Evolutionary conservation across 2,113 vertebrate genomes (phyloP).

Genomic region (Oncorhynchus gorbuscha): DNA sequence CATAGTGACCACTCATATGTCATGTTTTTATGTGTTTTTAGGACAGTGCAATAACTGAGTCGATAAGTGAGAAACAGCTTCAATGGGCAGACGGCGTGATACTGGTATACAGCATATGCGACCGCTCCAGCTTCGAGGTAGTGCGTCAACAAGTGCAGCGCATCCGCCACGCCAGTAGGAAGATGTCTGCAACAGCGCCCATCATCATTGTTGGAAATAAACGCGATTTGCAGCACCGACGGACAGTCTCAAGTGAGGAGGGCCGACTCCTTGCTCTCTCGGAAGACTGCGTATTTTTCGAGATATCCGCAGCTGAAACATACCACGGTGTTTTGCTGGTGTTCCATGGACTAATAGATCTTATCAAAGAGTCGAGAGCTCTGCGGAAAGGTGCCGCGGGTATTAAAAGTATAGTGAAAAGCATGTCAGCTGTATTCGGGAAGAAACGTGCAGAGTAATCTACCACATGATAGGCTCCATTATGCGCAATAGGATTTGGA

Average conservation of each 20-base stretch:
- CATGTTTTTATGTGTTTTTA: conserved; percentile 15
- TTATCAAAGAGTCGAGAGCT: conserved; percentile 48
- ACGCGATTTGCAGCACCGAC: conserved; percentile 63
- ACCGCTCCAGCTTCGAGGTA: conserved; percentile 65
- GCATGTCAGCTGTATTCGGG: conserved; percentile 64
- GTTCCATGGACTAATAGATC: conserved; percentile 61
- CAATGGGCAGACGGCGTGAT: conserved; percentile 69
- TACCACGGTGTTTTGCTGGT: conserved; percentile 65
- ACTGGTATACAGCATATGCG: conserved; percentile 71
- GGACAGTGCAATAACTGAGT: conserved; percentile 45
- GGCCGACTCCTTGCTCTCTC: conserved; percentile 58
- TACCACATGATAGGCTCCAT: no score
- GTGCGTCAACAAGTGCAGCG: conserved; percentile 58
- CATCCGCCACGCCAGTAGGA: conserved; percentile 48
- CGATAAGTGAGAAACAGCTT: conserved; percentile 61
- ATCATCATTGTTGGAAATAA: conserved; percentile 68
- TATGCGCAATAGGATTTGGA: no score
- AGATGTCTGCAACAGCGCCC: conserved; percentile 35
- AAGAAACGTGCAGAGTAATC: conserved; percentile 43
- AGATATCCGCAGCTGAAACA: conserved; percentile 67
- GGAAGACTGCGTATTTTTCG: conserved; percentile 62
- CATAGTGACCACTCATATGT: neutral
- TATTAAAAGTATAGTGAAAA: conserved; percentile 63
- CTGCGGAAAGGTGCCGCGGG: conserved; percentile 47
- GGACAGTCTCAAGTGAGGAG: conserved; percentile 61